Evolutionary conservation across 2,888 invertebrate genomes (phyloP), one percentile per base, ranked within the genome.

Genomic region (Caenorhabditis sulstoni): DNA sequence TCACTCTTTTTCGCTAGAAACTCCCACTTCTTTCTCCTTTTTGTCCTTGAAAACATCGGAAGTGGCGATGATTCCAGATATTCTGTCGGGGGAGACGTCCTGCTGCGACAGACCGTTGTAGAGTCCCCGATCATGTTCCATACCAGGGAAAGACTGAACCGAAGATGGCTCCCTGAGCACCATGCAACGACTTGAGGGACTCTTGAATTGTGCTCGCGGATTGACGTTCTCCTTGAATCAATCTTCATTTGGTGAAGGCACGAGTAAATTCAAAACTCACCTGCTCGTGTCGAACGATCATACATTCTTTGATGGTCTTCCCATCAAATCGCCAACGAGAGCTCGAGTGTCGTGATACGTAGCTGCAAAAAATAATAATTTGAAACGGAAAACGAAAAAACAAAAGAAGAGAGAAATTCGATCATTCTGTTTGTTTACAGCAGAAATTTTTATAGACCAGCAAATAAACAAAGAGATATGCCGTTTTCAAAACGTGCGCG

Each of bases 291-390:
- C 55, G 61, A 59, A 73, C 66, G 57, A 57, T 78, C 78, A 73
- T 78, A 57, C 78, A 78, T 78, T 62, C 47, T 78, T 73, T 73
- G 78, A 78, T 78, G 78, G 78, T 49, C 16, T 49, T 53, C 61
- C 78, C 78, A 78, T 78, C 78, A 78, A 78, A 14, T 41, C 49
- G 16, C 29, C 45, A 55, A 52, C 39, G 23, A 18, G 35, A n/a
- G 5, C 1, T 8, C 29, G 35, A 58, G 52, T 50, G 14, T 44
- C 8, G 3, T 68, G 29, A n/a, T 61, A 35, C 20, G 16, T 14
- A 41, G 23, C 64, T 71, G 62, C 20, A 71, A 71, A 70, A 16
- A 7, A 29, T 29, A 29, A 29, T 29, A 3, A 29, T 29, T 16
- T 23, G 1, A 23, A 8, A 18, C 35, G 41, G 18, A 18, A 8